A percentile compares a stretch with the other conserved stretches of the same genome.
These are phyloP conservation scores for Psylliodes chrysocephalus DNA, from an alignment of 2,888 invertebrate genomes.

Conservation along the genomic window DNA sequence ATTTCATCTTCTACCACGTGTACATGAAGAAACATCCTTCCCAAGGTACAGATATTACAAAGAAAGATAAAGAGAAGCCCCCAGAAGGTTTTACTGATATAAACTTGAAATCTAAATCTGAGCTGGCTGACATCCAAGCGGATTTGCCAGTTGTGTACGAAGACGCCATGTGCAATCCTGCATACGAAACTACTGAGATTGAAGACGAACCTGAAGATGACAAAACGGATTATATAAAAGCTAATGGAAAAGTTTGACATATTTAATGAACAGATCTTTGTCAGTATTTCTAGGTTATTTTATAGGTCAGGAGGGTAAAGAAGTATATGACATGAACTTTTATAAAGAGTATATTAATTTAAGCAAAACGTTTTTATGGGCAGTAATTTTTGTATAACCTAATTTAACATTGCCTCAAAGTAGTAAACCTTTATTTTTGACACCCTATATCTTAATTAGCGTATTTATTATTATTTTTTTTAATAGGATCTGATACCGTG, in stretches of 20 bases:
- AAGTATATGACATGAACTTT: not conserved
- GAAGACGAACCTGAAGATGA: slow-evolving; percentile 41
- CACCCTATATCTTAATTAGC: no score
- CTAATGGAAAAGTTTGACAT: slow-evolving; percentile 29
- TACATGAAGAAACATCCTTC: slow-evolving; percentile 70
- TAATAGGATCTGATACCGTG: no score
- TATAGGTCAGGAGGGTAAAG: not conserved
- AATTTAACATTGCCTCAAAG: no score
- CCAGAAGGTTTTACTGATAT: slow-evolving; percentile 45
- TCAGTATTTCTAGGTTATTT: slow-evolving; percentile 17
- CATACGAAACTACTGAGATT: slow-evolving; percentile 57
- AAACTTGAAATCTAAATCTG: slow-evolving; percentile 47
- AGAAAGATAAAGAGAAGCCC: slow-evolving; percentile 64
- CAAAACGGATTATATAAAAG: slow-evolving; percentile 11
- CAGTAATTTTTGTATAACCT: no score
- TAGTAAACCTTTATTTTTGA: no score
- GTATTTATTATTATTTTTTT: no score
- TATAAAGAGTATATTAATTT: no score
- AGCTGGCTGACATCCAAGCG: slow-evolving; percentile 41
- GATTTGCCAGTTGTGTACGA: slow-evolving; percentile 54
- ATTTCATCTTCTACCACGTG: slow-evolving; percentile 75
- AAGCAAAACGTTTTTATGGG: no score
- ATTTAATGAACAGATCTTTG: not conserved
- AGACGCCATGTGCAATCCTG: slow-evolving; percentile 58
- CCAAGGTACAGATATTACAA: slow-evolving; percentile 70